Evolutionary conservation across 2,797 vertebrate genomes (phyloP), one percentile per base, ranked within the genome.

Genomic region (Gallinago nigripennis): DNA sequence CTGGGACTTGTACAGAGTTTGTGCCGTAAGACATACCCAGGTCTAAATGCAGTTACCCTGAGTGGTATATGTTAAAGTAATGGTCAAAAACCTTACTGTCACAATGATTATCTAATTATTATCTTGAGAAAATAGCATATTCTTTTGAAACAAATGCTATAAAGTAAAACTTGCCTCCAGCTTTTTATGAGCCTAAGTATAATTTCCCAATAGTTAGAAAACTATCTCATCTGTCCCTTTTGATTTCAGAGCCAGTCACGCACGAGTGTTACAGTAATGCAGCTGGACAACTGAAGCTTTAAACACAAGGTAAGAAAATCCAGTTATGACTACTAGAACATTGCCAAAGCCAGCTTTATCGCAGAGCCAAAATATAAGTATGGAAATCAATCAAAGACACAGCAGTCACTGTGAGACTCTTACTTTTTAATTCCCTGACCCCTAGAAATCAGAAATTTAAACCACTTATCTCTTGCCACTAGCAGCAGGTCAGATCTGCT

Each of bases 1-100:
- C 48, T 79, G 56, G 63, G 37, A 92, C 86, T 2, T 21, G 25
- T 45, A 82, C 3, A 90, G 18, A 86, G 24, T 45, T 64, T 39
- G 18, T 16, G 27, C 77, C 87, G 31, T 33, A 86, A 84, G 66
- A 84, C 31, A 60, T 33, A 51, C 2, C 25, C 25, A 88, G 25
- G 63, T 82, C 58, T 86, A 69, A 81, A 82, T 31, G 20, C 35
- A 80, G 65, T 61, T 64, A 86, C 35, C 24, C 43, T 18, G 20
- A 57, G 50, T 16, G 81, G 51, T 25, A 31, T 18, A 64, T 25
- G 56, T 70, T 91, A 94, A 94, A 91, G 93, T 65, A 90, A 86
- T 31, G 66, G 80, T 88, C 53, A 77, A 86, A 96, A 91, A 60
- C 9, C 73, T 77, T 84, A 90, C 17, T 94, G 70, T 75, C 90